Percentiles rank a stretch among this genome's conserved stretches.
Conservation (phyloP, 2,888 invertebrate genomes). For the Pristionchus japonicus region DNA sequence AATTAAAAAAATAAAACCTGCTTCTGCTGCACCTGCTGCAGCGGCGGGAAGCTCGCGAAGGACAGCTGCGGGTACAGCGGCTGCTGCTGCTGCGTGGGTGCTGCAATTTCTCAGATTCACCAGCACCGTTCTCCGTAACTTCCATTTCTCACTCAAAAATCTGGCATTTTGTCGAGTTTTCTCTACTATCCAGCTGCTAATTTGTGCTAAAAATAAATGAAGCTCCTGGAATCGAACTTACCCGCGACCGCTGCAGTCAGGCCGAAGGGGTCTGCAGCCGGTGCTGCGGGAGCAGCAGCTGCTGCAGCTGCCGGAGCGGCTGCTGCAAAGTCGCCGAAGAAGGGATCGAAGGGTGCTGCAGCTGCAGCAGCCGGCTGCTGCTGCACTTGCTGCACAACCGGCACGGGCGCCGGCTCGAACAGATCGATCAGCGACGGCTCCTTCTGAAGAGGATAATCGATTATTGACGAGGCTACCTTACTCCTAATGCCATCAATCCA, state of each 20-base stretch:
- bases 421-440: constrained; percentile 29
- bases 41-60: neutral
- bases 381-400: neutral
- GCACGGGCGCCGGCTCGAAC: constrained; percentile 30
- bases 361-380: neutral
- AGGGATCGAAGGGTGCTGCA: constrained; percentile 4
- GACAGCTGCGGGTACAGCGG: too few relatives aligned
- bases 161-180: too few relatives aligned
- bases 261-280: neutral
- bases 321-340: neutral
- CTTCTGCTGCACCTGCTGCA: too few relatives aligned
- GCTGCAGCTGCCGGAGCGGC: neutral
- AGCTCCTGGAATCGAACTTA: too few relatives aligned
- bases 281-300: neutral
- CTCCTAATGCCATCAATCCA: neutral
- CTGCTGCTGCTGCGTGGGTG: neutral
- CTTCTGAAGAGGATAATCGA: neutral
- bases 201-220: too few relatives aligned
- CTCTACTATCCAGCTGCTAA: too few relatives aligned
- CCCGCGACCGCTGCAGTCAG: neutral
- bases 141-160: too few relatives aligned
- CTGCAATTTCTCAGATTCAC: neutral
- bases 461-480: neutral
- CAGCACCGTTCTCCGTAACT: neutral
- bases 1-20: too few relatives aligned